phyloP scores from a whole-genome alignment of 1,140 invertebrate genomes.

The silkworm (Bombyx mori) region ASM3026992v2 NC_085109.1:9500501-9501000 shows the following conservation, averaged over 20 bases:
- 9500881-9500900: neutral
- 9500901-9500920: constrained; percentile 7
- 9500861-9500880: neutral
- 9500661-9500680: neutral
- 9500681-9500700: constrained; percentile 10
- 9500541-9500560: neutral
- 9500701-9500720: neutral
- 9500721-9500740: too few species aligned
- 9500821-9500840: too few species aligned
- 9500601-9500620: constrained; percentile 60
- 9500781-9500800: too few species aligned
- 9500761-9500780: too few species aligned
- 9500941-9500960: constrained; percentile 61
- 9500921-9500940: constrained; percentile 20
- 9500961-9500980: constrained; percentile 64
- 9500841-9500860: too few species aligned
- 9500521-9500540: too few species aligned
- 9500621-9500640: constrained; percentile 27
- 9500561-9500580: constrained; percentile 56
- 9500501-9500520: too few species aligned
- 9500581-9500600: constrained; percentile 38
- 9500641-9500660: constrained; percentile 6
- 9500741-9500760: too few species aligned
- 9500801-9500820: too few species aligned
- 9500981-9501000: constrained; percentile 50